phyloP scores from a whole-genome alignment of 2,113 vertebrate genomes.

The Tachysurus fulvidraco region DNA sequence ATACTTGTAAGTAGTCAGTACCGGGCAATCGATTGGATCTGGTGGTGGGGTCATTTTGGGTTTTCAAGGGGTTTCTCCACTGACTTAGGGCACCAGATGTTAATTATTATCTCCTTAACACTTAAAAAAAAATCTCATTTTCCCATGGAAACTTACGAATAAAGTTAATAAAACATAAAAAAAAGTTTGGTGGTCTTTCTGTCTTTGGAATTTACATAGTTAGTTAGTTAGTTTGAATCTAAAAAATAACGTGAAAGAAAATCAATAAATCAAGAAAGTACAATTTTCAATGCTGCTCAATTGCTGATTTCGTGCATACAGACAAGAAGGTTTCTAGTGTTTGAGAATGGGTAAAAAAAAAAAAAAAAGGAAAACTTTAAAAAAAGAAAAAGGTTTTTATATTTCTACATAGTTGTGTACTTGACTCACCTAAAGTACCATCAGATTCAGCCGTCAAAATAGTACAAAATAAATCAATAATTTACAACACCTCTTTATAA shows the following conservation, averaged over 20 bases:
- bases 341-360: background rate
- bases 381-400: background rate
- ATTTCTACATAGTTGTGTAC: background rate
- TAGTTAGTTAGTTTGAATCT: no score
- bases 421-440: background rate
- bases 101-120: slow-evolving; percentile 39
- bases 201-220: background rate
- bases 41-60: slow-evolving; percentile 25
- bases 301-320: background rate
- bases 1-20: slow-evolving; percentile 27
- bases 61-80: slow-evolving; percentile 47
- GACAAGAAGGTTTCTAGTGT: background rate
- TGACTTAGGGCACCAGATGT: slow-evolving; percentile 42
- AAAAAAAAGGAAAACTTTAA: background rate
- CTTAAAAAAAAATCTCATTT: slow-evolving; percentile 50
- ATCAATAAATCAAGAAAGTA: background rate
- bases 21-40: slow-evolving; percentile 7
- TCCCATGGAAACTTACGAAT: slow-evolving; percentile 51
- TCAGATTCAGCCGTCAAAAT: background rate
- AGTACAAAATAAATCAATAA: background rate
- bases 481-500: background rate
- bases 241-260: background rate
- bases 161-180: slow-evolving; percentile 45
- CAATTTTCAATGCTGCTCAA: no score
- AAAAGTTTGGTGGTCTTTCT: background rate